Evolutionary conservation across 2,797 vertebrate genomes (phyloP).

Genomic region (Cyclopterus lumpus): DNA sequence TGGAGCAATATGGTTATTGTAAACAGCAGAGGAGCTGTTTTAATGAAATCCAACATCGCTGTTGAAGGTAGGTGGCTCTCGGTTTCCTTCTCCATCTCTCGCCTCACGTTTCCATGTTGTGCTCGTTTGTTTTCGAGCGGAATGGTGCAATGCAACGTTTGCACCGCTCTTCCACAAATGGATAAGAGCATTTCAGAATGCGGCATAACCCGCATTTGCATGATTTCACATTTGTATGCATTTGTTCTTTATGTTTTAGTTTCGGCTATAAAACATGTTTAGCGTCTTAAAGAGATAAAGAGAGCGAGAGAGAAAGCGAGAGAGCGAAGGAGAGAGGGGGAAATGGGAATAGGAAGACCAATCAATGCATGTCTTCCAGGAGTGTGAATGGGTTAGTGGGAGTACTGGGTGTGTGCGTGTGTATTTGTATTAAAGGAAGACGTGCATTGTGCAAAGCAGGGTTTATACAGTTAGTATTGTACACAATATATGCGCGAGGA

Average conservation of each 20-base stretch:
- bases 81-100: constrained; percentile 39
- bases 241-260: not conserved
- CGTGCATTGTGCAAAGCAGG: constrained; percentile 20
- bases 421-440: constrained; percentile 36
- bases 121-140: constrained; percentile 53
- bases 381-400: constrained; percentile 53
- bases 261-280: not conserved
- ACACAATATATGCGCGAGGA: not conserved
- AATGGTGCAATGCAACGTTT: constrained; percentile 83
- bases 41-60: constrained; percentile 42
- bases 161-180: constrained; percentile 28
- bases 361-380: constrained; percentile 50
- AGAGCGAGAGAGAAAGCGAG: not conserved
- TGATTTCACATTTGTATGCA: not conserved
- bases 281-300: constrained; percentile 1
- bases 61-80: constrained; percentile 66
- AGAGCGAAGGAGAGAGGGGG: not conserved
- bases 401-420: constrained; percentile 20
- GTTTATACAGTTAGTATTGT: constrained; percentile 39
- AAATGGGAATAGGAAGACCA: constrained; percentile 19
- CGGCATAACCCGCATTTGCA: constrained; percentile 13
- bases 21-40: constrained; percentile 58
- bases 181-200: constrained; percentile 27
- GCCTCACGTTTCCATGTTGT: constrained; percentile 58
- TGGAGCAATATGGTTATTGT: constrained; percentile 53